Percentiles rank a stretch among this genome's conserved stretches.
Conservation (phyloP, 2,797 vertebrate species). For the Dipus sagitta region DNA sequence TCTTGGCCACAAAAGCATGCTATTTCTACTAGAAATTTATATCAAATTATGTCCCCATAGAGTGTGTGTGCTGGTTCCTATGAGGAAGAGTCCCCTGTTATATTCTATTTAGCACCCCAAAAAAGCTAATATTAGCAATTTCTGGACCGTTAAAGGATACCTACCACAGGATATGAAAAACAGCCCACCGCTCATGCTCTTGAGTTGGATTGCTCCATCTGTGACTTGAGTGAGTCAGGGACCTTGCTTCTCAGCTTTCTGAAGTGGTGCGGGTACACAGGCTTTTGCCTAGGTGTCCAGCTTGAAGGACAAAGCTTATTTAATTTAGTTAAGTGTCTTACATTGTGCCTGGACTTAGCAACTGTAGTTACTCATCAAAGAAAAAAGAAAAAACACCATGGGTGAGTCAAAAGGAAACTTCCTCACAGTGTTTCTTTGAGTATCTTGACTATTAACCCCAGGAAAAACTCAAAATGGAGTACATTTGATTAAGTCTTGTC, state of each 20-base stretch:
- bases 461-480: constrained; percentile 5
- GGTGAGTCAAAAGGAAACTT: neutral
- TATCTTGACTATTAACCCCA: neutral
- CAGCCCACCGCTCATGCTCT: neutral
- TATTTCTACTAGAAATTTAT: constrained; percentile 24
- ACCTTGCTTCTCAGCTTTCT: neutral
- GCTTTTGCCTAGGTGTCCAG: neutral
- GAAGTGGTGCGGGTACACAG: neutral
- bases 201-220: neutral
- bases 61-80: constrained; percentile 4
- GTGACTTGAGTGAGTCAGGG: neutral
- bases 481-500: neutral
- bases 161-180: neutral
- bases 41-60: neutral
- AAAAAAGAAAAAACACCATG: neutral
- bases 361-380: neutral
- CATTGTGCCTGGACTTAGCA: neutral
- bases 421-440: neutral
- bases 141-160: constrained; percentile 18
- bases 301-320: neutral
- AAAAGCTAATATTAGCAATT: neutral
- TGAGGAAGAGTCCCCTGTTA: constrained; percentile 3
- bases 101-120: constrained; percentile 36
- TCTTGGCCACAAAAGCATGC: constrained; percentile 3
- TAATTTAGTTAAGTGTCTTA: neutral